Evolutionary conservation across 2,797 vertebrate genomes (phyloP).

Genomic region (Ispidina picta): DNA sequence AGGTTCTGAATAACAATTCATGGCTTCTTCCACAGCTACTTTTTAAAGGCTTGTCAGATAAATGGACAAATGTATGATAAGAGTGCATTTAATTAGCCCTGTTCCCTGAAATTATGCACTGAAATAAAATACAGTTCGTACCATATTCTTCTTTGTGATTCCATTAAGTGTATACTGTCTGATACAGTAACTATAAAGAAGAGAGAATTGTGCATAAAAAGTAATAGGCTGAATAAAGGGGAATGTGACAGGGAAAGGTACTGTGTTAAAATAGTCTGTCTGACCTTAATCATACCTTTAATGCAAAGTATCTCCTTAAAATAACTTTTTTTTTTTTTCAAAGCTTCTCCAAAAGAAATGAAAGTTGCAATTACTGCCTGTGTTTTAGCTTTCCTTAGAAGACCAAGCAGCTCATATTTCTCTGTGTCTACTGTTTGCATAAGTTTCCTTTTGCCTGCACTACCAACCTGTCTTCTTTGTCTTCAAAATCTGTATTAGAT

Average conservation of each 20-base stretch:
- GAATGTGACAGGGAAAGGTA: constrained; percentile 29
- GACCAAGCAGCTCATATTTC: neutral
- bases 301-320: neutral
- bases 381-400: neutral
- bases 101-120: constrained; percentile 46
- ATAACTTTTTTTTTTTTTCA: neutral
- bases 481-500: constrained; percentile 34
- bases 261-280: constrained; percentile 17
- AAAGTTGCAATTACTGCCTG: constrained; percentile 5
- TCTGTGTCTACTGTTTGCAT: neutral
- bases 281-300: constrained; percentile 39
- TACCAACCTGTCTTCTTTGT: constrained; percentile 41
- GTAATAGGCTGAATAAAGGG: constrained; percentile 56
- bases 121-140: constrained; percentile 51
- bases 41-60: constrained; percentile 46
- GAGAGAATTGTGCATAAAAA: constrained; percentile 55
- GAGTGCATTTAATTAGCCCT: constrained; percentile 49
- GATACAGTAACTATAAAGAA: constrained; percentile 53
- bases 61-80: constrained; percentile 37
- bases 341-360: neutral
- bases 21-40: constrained; percentile 14
- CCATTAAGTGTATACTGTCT: constrained; percentile 40
- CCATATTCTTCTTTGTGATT: constrained; percentile 19
- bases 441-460: constrained; percentile 27
- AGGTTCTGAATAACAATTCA: neutral